Evolutionary conservation across 2,888 invertebrate genomes (phyloP).

Genomic region (Athalia circularis): DNA sequence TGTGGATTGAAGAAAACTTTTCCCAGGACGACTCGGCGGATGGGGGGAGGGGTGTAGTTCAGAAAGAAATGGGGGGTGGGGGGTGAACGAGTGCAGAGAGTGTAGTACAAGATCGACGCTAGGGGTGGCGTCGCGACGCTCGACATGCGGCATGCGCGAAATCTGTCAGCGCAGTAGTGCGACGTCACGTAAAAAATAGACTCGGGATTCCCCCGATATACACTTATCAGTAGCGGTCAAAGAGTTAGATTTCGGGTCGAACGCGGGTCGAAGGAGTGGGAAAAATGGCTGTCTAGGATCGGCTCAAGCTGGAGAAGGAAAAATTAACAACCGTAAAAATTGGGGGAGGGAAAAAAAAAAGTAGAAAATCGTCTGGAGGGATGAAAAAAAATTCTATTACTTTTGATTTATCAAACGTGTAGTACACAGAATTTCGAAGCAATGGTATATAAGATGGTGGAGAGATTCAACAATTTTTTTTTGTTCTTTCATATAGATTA

Average conservation of each 20-base stretch:
- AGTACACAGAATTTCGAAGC: too few species aligned
- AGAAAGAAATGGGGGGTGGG: neutral
- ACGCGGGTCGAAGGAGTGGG: too few species aligned
- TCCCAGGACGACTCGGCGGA: constrained; percentile 3
- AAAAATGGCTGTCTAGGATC: too few species aligned
- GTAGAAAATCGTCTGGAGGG: too few species aligned
- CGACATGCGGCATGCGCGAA: neutral
- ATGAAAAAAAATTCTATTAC: too few species aligned
- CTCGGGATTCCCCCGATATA: neutral
- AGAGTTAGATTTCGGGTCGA: too few species aligned
- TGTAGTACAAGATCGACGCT: too few species aligned
- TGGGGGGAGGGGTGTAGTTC: neutral
- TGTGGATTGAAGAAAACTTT: constrained; percentile 34
- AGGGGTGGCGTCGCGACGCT: neutral
- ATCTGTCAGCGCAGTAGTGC: neutral
- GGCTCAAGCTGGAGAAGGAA: neutral
- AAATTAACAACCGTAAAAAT: neutral
- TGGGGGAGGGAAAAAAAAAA: neutral
- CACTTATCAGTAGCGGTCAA: neutral
- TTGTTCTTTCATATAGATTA: neutral
- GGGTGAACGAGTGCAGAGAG: neutral
- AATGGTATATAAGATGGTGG: neutral
- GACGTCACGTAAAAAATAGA: too few species aligned
- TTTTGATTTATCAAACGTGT: too few species aligned
- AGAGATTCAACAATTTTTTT: neutral